A percentile compares a stretch with the other conserved stretches of the same genome.
phyloP scores from a whole-genome alignment of 2,888 invertebrate species.

The Mayetiola destructor region DNA sequence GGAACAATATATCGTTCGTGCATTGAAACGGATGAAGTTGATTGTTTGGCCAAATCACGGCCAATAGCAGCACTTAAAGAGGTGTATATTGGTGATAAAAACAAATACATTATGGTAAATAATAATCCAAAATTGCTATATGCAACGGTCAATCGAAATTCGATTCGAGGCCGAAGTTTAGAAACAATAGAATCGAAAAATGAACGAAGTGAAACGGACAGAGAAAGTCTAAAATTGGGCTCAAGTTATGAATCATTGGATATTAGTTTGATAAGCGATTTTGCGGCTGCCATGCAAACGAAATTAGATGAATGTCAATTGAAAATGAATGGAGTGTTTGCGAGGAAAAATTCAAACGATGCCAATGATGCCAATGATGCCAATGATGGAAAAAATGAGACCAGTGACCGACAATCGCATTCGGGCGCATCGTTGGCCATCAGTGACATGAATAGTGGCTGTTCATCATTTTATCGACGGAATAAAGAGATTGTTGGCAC shows the following conservation, averaged over 20 bases:
- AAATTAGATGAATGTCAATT: slow-evolving; percentile 1
- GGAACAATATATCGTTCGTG: not conserved
- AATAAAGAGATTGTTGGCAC: slow-evolving; percentile 20
- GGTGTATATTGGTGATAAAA: not conserved
- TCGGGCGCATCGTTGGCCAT: not conserved
- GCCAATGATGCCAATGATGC: too few relatives aligned
- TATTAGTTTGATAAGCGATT: not conserved
- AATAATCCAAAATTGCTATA: slow-evolving; percentile 24
- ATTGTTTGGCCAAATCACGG: not conserved
- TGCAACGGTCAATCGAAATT: slow-evolving; percentile 17
- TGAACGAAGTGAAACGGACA: not conserved
- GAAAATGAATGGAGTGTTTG: not conserved
- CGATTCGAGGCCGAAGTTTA: not conserved
- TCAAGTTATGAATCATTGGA: slow-evolving; percentile 1
- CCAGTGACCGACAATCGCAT: not conserved
- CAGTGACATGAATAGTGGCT: not conserved
- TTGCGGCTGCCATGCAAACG: not conserved
- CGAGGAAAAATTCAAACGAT: too few relatives aligned
- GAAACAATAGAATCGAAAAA: not conserved
- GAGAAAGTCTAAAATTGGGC: not conserved
- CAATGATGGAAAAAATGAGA: not conserved
- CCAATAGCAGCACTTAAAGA: not conserved
- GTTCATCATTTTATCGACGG: not conserved
- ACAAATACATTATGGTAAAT: slow-evolving; percentile 17
- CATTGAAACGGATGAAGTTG: not conserved